Base-by-base conservation (phyloP, 2,888 invertebrate genomes). In the Marronus borbonicus region DNA sequence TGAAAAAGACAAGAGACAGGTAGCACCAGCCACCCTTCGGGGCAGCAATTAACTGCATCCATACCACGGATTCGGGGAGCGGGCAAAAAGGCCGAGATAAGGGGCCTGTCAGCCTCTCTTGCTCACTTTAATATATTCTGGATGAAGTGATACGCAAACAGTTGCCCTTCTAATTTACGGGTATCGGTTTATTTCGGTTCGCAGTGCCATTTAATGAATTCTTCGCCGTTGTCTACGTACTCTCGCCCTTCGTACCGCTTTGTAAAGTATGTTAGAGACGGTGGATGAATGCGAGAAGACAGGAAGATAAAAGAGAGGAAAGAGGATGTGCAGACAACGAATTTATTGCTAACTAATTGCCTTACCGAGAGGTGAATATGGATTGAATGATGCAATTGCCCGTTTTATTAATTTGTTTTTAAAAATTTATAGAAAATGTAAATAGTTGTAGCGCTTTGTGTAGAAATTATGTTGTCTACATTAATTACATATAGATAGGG, bases 61-160 rank as follows among this genome's bases (percentile, higher is more conserved):
- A 62, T 62, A 10, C 12, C 44, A 44, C 62, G 14, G 62, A 62
- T 28, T 31, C 24, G 68, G 7, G 24, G 10, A 68, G 68, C 28
- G 50, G 50, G 50, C 12, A 12, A 68, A 28, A 24, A 28, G 68
- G 12, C 50, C 24, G n/a, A 4, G 31, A 17, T 49, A 12, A 12
- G 68, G 50, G 50, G 55, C 5, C 17, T 10, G 55, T 10, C 55
- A 20, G 20, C 20, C 44, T 8, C 44, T 58, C 55, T 17, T 20
- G 17, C 55, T 58, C 55, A 20, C 20, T 52, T 72, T 72, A 77
- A 69, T 76, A 76, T 66, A 76, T 76, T 69, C 69, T 39, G 77
- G 50, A 77, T 77, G 77, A 77, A 77, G 77, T 77, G 77, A 70
- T 77, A 70, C 44, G 77, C 77, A 68, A 77, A 77, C 77, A 77